Base-by-base conservation (phyloP, 2,888 invertebrate genomes). In the Ariolimax columbianus region DNA sequence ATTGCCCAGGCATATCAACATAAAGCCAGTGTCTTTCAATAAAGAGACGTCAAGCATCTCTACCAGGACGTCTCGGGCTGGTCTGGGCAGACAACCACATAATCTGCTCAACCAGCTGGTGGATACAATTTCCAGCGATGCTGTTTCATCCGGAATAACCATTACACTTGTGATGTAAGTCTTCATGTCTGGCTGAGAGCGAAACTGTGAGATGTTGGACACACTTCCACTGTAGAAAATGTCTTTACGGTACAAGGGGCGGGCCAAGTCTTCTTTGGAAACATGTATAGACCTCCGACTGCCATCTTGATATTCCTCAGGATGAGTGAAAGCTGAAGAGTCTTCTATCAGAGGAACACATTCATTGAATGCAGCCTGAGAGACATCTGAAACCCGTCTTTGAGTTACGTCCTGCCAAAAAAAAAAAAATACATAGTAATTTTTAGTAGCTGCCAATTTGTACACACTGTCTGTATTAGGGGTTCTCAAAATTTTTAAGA, bases 221-320 rank as follows among this genome's bases (percentile, higher is more conserved):
- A 99, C 97, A 77, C 98, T 98, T 51, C 99, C 98, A 3, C 98
- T 85, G 95, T 99, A 99, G 95, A 99, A 99, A 92, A 99, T 98
- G 94, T 99, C 99, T 93, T 98, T 98, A 82, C 98, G 96, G 14
- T 98, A 98, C 95, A 99, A 95, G 4, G 98, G 98, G 33, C 98
- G 96, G 30, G 92, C 90, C 83, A 91, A 91, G 86, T 93, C 93
- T 43, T 80, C 89, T 86, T 90, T 91, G 40, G 89, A 85, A 33
- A 91, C 86, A 47, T 83, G 80, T 3, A 89, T 75, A 30, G 80
- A 89, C 77, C 33, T 82, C 66, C 75, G n/a, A 73, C 82, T 84
- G 33, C 47, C 77, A 68, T 78, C 30, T 75, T 72, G 68, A 43
- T 33, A 11, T 73, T 66, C 59, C 19, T 55, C 72, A 19, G 33